Base-by-base conservation (phyloP, 2,888 invertebrate genomes). In the Gastrophysa polygoni region DNA sequence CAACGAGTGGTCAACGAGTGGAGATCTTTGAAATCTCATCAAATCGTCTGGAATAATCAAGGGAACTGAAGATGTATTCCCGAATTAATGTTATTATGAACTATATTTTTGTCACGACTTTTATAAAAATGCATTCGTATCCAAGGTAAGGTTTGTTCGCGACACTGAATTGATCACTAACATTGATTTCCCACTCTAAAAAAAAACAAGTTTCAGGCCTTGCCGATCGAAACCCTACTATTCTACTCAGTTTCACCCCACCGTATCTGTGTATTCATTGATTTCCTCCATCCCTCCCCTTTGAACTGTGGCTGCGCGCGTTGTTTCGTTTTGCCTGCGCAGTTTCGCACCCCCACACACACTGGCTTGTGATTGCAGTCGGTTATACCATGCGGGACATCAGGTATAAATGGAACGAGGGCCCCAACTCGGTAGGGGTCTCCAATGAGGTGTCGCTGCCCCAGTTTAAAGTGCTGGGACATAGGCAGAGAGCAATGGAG, bases 341-440 rank as follows among this genome's bases (percentile, higher is more conserved):
- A 43, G 46, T n/a, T 3, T 32, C 48, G 20, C 73, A 74, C 77
- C 75, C 74, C 73, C 71, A 73, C 69, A 75, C 73, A 75, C 78
- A 59, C 63, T 81, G 79, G 81, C 81, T 81, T 81, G 79, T 82
- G 78, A 79, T 83, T 85, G 84, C 89, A 96, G 96, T 95, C 91
- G 96, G 95, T 88, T 96, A 96, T 91, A 95, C 95, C 85, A 95
- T 95, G 94, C 89, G 93, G 87, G 95, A 96, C 89, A 95, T 95
- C 88, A 91, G 94, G 82, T 96, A 96, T 91, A 93, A 93, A 85
- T 96, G 96, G 96, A 93, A 94, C 88, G 93, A 95, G 85, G 94
- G 94, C 79, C 91, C 92, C 82, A 91, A 93, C 87, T 94, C 95
- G 83, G 95, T 96, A 84, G 95, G 94, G 84, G 94, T 96, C 82